These are phyloP conservation scores for Manis pentadactyla DNA, from an alignment of 2,797 vertebrate genomes.

Conservation along the genomic window DNA sequence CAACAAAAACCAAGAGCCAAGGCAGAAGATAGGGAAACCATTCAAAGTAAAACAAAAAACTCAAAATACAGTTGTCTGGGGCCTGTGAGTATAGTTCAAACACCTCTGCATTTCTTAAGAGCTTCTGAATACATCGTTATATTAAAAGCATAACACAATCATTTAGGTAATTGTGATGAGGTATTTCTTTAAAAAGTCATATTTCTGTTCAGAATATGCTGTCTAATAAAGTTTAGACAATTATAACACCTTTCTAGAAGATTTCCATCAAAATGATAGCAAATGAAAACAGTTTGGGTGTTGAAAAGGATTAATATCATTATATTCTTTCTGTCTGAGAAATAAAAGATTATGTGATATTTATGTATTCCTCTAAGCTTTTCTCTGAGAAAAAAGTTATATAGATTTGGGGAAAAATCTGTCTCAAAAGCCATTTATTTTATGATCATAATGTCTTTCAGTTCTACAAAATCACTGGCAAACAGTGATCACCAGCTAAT, in stretches of 20 bases:
- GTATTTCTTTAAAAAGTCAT: conserved; percentile 1
- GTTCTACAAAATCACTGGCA: conserved; percentile 31
- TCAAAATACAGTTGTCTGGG: conserved; percentile 22
- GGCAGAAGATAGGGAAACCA: conserved; percentile 27
- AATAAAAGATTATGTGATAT: conserved; percentile 26
- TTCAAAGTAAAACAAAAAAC: conserved; percentile 43
- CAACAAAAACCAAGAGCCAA: neutral
- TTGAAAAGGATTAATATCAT: conserved; percentile 2
- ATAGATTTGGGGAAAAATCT: conserved; percentile 9
- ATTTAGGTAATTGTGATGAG: conserved; percentile 25
- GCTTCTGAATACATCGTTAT: neutral
- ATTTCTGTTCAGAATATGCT: conserved; percentile 28
- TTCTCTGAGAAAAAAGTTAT: conserved; percentile 14
- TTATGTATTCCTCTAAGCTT: conserved; percentile 34
- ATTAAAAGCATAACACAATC: conserved; percentile 8
- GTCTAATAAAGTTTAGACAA: neutral
- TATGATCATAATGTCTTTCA: neutral
- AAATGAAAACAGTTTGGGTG: neutral
- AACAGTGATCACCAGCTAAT: conserved; percentile 23
- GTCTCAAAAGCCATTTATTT: conserved; percentile 43
- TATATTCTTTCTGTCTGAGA: neutral
- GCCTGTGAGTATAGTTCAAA: neutral
- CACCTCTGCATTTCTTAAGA: neutral
- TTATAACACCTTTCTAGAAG: conserved; percentile 39
- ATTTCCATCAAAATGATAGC: conserved; percentile 24